Evolutionary conservation across 2,113 vertebrate species (phyloP).

Genomic region (Solea senegalensis): DNA sequence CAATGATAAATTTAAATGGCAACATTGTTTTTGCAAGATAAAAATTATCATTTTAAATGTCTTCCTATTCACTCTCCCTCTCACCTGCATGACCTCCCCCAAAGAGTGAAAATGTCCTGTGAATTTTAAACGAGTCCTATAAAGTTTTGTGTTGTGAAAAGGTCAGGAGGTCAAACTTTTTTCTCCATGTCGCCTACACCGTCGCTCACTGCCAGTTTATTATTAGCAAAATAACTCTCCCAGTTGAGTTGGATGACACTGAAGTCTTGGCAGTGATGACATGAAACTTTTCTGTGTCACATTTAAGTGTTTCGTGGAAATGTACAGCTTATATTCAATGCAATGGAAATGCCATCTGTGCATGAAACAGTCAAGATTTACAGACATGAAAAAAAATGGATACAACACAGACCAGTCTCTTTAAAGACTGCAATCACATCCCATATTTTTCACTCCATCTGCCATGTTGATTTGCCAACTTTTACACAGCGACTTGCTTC

Average conservation of each 20-base stretch:
- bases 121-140: conserved; percentile 74
- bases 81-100: conserved; percentile 71
- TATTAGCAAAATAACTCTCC: conserved; percentile 60
- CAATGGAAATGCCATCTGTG: conserved; percentile 67
- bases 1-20: conserved; percentile 67
- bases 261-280: conserved; percentile 19
- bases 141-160: conserved; percentile 57
- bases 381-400: conserved; percentile 53
- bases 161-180: conserved; percentile 56
- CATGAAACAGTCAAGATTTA: conserved; percentile 62
- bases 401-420: conserved; percentile 53
- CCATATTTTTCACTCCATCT: conserved; percentile 60
- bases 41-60: conserved; percentile 78
- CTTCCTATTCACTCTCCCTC: conserved; percentile 50
- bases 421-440: conserved; percentile 55
- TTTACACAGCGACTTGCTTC: conserved; percentile 13
- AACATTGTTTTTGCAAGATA: conserved; percentile 58
- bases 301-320: conserved; percentile 44
- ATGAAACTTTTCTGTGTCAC: conserved; percentile 39
- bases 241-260: conserved; percentile 7
- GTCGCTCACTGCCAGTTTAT: conserved; percentile 42
- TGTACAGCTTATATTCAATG: conserved; percentile 49
- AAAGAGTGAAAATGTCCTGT: conserved; percentile 66
- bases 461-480: conserved; percentile 53
- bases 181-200: conserved; percentile 66